Percentiles rank a stretch among this genome's conserved stretches.
phyloP scores from a whole-genome alignment of 2,113 vertebrate species.

The Mesitornis unicolor region DNA sequence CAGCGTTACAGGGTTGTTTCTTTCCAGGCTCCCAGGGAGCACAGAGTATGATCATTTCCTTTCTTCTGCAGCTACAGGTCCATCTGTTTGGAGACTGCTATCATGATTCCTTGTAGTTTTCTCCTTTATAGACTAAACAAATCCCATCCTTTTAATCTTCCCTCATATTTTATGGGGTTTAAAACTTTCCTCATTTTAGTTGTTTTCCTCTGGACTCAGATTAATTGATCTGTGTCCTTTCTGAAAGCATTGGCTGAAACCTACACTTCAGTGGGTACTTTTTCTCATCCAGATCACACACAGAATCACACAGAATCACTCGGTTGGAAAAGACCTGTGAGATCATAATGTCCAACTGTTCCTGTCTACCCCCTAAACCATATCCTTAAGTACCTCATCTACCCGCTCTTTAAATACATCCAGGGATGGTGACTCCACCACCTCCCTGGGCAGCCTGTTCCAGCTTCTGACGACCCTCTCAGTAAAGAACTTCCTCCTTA shows the following conservation, averaged over 20 bases:
- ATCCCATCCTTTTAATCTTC: not conserved
- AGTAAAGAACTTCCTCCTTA: too few species aligned
- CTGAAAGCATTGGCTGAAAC: not conserved
- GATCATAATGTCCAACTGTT: too few species aligned
- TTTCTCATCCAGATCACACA: not conserved
- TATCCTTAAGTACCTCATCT: too few species aligned
- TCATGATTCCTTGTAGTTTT: not conserved
- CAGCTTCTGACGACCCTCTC: too few species aligned
- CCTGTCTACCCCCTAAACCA: too few species aligned
- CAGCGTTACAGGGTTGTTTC: accelerated
- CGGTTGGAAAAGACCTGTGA: too few species aligned
- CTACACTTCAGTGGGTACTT: not conserved
- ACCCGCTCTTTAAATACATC: too few species aligned
- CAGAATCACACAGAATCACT: too few species aligned
- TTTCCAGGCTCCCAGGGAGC: not conserved
- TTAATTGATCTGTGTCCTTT: not conserved
- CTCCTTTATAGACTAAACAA: constrained; percentile 36
- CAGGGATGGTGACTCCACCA: too few species aligned
- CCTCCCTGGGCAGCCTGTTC: too few species aligned
- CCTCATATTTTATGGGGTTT: not conserved
- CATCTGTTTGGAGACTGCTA: not conserved
- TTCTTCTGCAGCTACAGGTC: not conserved
- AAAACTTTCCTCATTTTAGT: not conserved
- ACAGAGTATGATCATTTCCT: not conserved
- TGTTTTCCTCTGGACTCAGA: not conserved